Conservation (phyloP, 64 coral and sea anemone genomes). For the Pocillopora verrucosa region DNA sequence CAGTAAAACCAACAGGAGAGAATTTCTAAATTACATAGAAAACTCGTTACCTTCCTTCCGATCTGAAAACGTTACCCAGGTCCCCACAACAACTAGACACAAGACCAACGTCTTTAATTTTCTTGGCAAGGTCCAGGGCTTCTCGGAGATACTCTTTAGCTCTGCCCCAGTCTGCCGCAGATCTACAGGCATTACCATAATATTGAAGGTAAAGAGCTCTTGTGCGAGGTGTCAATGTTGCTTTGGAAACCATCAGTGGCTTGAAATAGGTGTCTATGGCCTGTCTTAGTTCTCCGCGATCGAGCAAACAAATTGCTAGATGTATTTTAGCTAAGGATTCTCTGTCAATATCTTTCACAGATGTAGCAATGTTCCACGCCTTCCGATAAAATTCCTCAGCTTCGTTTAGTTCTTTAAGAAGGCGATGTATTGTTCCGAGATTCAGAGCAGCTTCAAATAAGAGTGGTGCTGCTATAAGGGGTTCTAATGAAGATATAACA, state of each 20-base stretch:
- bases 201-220: slow-evolving; percentile 49
- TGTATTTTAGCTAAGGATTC: slow-evolving; percentile 54
- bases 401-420: slow-evolving; percentile 46
- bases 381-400: slow-evolving; percentile 44
- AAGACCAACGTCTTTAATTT: slow-evolving; percentile 45
- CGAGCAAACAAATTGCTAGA: slow-evolving; percentile 63
- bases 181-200: slow-evolving; percentile 67
- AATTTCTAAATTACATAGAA: too few relatives aligned
- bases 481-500: not conserved
- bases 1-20: too few relatives aligned
- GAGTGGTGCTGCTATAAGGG: not conserved
- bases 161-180: slow-evolving; percentile 66
- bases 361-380: slow-evolving; percentile 26
- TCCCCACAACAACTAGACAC: slow-evolving; percentile 74
- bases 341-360: slow-evolving; percentile 38
- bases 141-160: slow-evolving; percentile 57
- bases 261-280: slow-evolving; percentile 43
- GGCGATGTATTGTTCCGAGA: slow-evolving; percentile 40
- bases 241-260: slow-evolving; percentile 37
- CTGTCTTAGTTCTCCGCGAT: slow-evolving; percentile 59
- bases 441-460: slow-evolving; percentile 39
- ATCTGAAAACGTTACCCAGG: slow-evolving; percentile 70
- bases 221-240: slow-evolving; percentile 25
- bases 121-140: slow-evolving; percentile 46
- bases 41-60: slow-evolving; percentile 56